phyloP scores from a whole-genome alignment of 2,888 invertebrate species.

The Ophonus ardosiacus region DNA sequence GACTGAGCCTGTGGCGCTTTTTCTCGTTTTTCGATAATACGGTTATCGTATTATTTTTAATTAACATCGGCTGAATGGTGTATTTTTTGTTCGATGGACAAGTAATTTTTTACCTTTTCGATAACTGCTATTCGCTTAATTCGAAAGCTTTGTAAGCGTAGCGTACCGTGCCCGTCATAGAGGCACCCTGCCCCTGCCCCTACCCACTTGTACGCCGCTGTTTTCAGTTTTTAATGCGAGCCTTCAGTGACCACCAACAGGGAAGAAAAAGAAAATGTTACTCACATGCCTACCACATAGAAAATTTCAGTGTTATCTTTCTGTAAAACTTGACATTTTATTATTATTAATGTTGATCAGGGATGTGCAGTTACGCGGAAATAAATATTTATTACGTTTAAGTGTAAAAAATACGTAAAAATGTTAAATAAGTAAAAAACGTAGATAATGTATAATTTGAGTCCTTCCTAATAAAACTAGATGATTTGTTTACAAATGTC shows the following conservation, averaged over 20 bases:
- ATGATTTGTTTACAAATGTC: too few relatives aligned
- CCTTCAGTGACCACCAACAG: neutral
- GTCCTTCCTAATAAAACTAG: too few relatives aligned
- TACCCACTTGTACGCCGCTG: constrained; percentile 43
- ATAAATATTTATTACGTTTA: too few relatives aligned
- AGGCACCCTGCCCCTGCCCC: constrained; percentile 20
- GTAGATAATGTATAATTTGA: too few relatives aligned
- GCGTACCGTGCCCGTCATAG: constrained; percentile 44
- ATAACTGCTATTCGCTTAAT: constrained; percentile 64
- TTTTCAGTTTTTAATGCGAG: constrained; percentile 48
- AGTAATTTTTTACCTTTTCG: constrained; percentile 65
- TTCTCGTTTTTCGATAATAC: constrained; percentile 64
- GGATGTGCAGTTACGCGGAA: too few relatives aligned
- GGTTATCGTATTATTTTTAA: constrained; percentile 65
- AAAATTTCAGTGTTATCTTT: neutral
- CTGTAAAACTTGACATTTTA: too few relatives aligned
- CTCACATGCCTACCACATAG: neutral
- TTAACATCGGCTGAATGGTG: constrained; percentile 63
- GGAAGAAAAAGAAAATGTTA: neutral
- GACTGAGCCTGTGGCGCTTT: constrained; percentile 50
- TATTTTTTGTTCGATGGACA: constrained; percentile 64
- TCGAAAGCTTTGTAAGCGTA: constrained; percentile 60
- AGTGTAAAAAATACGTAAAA: too few relatives aligned
- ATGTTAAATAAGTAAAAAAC: too few relatives aligned
- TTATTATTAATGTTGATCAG: too few relatives aligned